Percentiles rank a stretch among this genome's conserved stretches.
phyloP scores from a whole-genome alignment of 2,888 invertebrate species.

The Cantharis rustica region DNA sequence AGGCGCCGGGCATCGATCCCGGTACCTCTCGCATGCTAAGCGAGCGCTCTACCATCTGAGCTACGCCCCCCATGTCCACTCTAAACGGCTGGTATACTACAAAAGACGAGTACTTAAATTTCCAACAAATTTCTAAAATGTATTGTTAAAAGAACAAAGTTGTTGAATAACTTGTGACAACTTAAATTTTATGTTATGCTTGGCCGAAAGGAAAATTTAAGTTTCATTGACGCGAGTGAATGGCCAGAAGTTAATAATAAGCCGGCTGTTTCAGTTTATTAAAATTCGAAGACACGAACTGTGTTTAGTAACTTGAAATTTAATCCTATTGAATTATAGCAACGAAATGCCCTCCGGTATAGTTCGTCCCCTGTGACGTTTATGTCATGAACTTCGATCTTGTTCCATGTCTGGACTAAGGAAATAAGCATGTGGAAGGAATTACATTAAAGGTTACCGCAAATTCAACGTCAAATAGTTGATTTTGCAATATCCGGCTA shows the following conservation, averaged over 20 bases:
- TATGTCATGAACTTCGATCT: background rate
- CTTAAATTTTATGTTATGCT: background rate
- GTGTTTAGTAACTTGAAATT: background rate
- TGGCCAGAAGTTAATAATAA: background rate
- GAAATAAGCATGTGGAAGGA: background rate
- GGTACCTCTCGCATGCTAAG: constrained; percentile 64
- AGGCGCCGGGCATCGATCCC: constrained; percentile 60
- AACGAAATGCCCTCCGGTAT: background rate
- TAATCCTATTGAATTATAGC: background rate
- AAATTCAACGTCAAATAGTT: background rate
- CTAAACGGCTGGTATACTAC: too few species aligned
- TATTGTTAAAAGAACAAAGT: too few species aligned
- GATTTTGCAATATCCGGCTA: constrained; percentile 20
- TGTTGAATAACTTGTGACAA: too few species aligned
- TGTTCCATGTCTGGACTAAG: background rate
- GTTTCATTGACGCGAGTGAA: background rate
- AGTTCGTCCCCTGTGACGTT: background rate
- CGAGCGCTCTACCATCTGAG: constrained; percentile 64
- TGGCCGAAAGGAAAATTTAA: background rate
- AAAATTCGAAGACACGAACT: background rate
- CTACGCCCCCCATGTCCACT: constrained; percentile 47
- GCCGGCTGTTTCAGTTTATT: background rate
- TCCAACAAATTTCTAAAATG: too few species aligned
- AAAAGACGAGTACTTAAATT: too few species aligned
- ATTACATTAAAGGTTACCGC: background rate